Base-by-base conservation (phyloP, 2,888 invertebrate species). In the Ferrisia virgata region DNA sequence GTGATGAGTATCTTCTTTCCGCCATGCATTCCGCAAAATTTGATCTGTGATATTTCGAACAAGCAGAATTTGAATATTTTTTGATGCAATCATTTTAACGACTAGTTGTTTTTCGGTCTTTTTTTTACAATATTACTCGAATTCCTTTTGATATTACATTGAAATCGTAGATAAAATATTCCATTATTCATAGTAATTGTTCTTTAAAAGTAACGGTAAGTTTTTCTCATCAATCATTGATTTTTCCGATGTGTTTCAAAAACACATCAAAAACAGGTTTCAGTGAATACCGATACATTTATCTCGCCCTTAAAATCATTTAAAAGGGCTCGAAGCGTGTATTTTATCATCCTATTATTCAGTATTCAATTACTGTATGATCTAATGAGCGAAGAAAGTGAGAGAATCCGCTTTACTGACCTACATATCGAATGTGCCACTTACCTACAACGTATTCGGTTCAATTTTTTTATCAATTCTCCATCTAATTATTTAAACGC, bases 351-450 rank as follows among this genome's bases (percentile, higher is more conserved):
- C 18, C 4, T 33, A 28, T 58, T 47, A 33, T 31, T 80, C 28
- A 6, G 1, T 6, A 22, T 15, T 13, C 22, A 43, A 6, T 36
- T 58, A 58, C 18, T 4, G 5, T n/a, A n/a, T 13, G 9, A 11
- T n/a, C 15, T 6, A 28, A 28, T 33, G 2, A 31, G 4, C 47
- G n/a, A 36, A 58, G 15, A 31, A 15, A 58, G 0, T 33, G 18
- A 13, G 28, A 58, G 53, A 80, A 40, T 80, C 53, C 53, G 28
- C 11, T 53, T 47, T 53, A 43, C 53, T 80, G 80, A 80, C 80
- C 80, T 80, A 80, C 80, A 80, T 80, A 53, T 43, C 43, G 40
- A 43, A 36, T 79, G 72, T 76, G 36, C 72, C 13, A 76, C 72
- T 76, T 76, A 76, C 72, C 36, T 76, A 76, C 72, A 36, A 0